Evolutionary conservation across 2,113 vertebrate species (phyloP).

Genomic region (Ophiodon elongatus): DNA sequence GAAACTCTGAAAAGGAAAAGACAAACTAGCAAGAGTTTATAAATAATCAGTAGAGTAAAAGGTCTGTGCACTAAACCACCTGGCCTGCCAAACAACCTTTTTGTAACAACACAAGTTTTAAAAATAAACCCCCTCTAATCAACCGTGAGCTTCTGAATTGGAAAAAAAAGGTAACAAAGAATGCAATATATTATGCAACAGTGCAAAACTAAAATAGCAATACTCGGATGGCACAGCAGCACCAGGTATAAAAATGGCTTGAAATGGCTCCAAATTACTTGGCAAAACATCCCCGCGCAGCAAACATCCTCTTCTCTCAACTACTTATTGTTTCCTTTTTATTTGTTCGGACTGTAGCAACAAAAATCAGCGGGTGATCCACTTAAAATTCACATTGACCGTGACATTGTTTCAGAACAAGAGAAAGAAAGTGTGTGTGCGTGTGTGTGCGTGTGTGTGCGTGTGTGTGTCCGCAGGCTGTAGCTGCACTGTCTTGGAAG

Average conservation of each 20-base stretch:
- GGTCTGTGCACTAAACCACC: conserved; percentile 30
- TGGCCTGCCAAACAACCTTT: conserved; percentile 45
- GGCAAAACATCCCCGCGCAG: conserved; percentile 72
- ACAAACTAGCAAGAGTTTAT: conserved; percentile 36
- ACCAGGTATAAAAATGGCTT: conserved; percentile 69
- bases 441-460: conserved; percentile 28
- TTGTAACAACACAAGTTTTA: conserved; percentile 47
- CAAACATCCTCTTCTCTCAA: conserved; percentile 82
- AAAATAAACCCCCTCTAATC: conserved; percentile 69
- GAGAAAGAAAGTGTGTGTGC: conserved; percentile 12
- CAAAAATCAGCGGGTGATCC: conserved; percentile 59
- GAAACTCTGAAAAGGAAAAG: conserved; percentile 25
- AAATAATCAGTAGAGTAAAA: conserved; percentile 65
- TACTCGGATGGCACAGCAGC: conserved; percentile 54
- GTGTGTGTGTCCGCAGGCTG: conserved; percentile 23
- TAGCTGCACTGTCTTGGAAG: conserved; percentile 62
- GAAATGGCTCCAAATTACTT: conserved; percentile 70
- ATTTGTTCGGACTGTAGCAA: conserved; percentile 66
- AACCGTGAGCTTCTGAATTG: conserved; percentile 33
- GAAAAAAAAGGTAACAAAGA: conserved; percentile 57
- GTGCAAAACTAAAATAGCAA: conserved; percentile 67
- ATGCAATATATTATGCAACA: conserved; percentile 62
- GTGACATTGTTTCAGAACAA: conserved; percentile 70
- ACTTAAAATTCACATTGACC: conserved; percentile 74
- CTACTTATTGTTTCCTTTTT: conserved; percentile 80